Conservation (phyloP, 2,888 invertebrate genomes). For the Kryphioiulus occultus region DNA sequence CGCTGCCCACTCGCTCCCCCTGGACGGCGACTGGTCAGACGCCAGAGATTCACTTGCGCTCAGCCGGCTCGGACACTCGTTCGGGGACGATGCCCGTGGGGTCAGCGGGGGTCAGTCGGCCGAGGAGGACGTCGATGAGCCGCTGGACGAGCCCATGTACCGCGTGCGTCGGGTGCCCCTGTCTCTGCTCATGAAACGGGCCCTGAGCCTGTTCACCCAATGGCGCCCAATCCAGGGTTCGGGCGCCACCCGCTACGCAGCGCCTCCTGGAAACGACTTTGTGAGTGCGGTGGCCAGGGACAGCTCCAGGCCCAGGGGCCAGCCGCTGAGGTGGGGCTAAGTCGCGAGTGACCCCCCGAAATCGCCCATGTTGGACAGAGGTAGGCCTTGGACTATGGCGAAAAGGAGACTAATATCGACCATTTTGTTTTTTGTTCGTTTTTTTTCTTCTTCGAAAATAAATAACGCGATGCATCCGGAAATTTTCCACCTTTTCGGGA, state of each 20-base stretch:
- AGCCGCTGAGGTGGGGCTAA: constrained; percentile 52
- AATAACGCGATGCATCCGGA: neutral
- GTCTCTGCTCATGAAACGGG: constrained; percentile 50
- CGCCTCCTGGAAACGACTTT: constrained; percentile 44
- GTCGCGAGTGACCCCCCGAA: neutral
- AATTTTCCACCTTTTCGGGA: neutral
- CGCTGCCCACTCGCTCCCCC: neutral
- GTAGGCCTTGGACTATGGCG: neutral
- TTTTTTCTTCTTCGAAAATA: neutral
- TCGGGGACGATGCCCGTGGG: neutral
- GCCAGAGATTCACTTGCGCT: neutral
- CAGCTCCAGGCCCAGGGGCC: constrained; percentile 49
- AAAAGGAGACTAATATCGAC: neutral
- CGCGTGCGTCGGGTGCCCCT: constrained; percentile 49
- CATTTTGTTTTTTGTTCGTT: neutral
- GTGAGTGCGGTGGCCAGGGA: constrained; percentile 52
- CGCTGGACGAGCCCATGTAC: constrained; percentile 7
- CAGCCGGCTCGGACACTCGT: neutral
- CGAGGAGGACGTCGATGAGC: constrained; percentile 11
- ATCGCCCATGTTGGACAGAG: neutral
- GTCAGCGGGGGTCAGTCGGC: neutral
- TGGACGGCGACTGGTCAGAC: constrained; percentile 35
- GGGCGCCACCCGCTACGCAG: constrained; percentile 24
- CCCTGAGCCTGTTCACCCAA: constrained; percentile 49
- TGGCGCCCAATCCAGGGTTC: constrained; percentile 31